Evolutionary conservation across 2,888 invertebrate species (phyloP), one percentile per base, ranked within the genome.

Genomic region (Emmelina monodactyla): DNA sequence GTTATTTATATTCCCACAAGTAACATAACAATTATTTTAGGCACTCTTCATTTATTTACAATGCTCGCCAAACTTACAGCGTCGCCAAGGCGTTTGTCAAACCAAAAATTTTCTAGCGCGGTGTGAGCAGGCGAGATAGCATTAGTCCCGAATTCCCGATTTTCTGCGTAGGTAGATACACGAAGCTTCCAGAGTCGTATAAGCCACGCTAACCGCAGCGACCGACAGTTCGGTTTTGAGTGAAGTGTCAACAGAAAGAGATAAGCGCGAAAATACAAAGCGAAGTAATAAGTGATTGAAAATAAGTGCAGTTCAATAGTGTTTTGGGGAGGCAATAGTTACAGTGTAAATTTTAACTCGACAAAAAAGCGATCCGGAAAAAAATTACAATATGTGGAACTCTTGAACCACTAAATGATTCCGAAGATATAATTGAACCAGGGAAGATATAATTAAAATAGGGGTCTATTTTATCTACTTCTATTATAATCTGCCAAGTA

Each of bases 131-230:
- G 30, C 30, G 30, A 30, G 30, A 30, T 30, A 30, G 30, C 30
- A 30, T 13, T 30, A 30, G 12, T 30, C 30, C 30, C 30, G 14
- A 30, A 30, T 30, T 12, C 30, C 30, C 30, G 30, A 30, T 30
- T 13, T 11, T 14, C 13, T 14, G 30, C 30, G 30, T 30, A 28
- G 28, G 30, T 30, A 28, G 28, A 14, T 30, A 30, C 30, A 30
- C 30, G 30, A 30, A 30, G 30, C 30, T 30, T 30, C 30, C 30
- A 30, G 30, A 30, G 30, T 30, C 14, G 30, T 34, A 34, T 29
- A 34, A 34, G 34, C 34, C 34, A 34, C 34, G 34, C 34, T 34
- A 34, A 34, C 30, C 34, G 34, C 29, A 34, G 34, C 34, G 34
- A 34, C 34, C 29, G 34, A 34, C 34, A 34, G 35, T 30, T 35